Evolutionary conservation across 2,113 vertebrate genomes (phyloP).

Genomic region (Ictidomys tridecemlineatus): DNA sequence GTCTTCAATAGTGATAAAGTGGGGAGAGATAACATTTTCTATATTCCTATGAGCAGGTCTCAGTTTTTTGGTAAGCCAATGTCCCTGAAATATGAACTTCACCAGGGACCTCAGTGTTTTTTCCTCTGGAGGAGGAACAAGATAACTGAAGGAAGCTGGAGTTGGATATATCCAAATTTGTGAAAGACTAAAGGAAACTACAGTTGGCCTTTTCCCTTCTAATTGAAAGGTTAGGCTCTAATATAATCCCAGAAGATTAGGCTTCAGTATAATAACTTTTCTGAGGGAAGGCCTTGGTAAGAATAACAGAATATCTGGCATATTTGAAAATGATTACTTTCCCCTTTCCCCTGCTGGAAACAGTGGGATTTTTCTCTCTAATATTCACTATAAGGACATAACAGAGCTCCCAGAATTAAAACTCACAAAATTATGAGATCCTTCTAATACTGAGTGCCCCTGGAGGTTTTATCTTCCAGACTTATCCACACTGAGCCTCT

Average conservation of each 20-base stretch:
- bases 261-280: too few relatives aligned
- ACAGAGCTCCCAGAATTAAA: not conserved
- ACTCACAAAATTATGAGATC: not conserved
- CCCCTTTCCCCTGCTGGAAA: not conserved
- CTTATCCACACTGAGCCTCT: not conserved
- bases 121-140: not conserved
- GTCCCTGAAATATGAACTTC: not conserved
- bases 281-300: not conserved
- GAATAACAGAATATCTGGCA: not conserved
- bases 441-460: not conserved
- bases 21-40: not conserved
- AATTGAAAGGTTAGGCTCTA: not conserved
- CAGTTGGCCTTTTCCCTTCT: not conserved
- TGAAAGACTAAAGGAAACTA: not conserved
- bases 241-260: not conserved
- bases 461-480: not conserved
- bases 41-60: not conserved
- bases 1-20: not conserved
- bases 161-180: not conserved
- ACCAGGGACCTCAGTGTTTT: not conserved
- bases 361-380: not conserved
- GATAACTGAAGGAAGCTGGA: not conserved
- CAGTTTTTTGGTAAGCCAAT: not conserved
- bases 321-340: not conserved
- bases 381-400: not conserved